Evolutionary conservation across 1,140 invertebrate genomes (phyloP), one percentile per base, ranked within the genome.

Genomic region (Bombyx mandarina): DNA sequence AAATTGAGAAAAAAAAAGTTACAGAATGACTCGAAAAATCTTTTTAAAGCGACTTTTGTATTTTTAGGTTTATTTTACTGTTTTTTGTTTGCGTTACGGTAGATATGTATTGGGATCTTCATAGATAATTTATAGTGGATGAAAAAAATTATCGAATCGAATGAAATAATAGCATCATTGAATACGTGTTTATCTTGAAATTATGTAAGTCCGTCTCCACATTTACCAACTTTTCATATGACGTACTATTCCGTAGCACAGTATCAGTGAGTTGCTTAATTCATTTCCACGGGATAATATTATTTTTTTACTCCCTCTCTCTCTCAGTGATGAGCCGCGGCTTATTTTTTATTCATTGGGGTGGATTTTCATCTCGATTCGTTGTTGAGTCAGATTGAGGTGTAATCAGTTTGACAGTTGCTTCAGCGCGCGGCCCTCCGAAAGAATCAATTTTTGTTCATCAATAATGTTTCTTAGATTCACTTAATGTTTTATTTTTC

Each of bases 251-350:
- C 72, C 54, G 62, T 58, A 58, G 57, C 75, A 57, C 64, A 70
- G 77, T 83, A 84, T 86, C 80, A 75, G 71, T 58, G 75, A 79
- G 78, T 72, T 77, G 75, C 80, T 86, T 86, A 86, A 86, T 86
- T 86, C 83, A 84, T 86, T 85, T 86, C 79, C 77, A 78, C 73
- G 65, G 82, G 83, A 87, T 87, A 85, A 87, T 87, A 87, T 87
- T 87, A 87, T 87, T 87, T 87, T 87, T 86, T 84, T 86, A 83
- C 83, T 80, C 79, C 80, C 80, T 68, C 69, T 58, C 73, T 56
- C 60, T 76, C 79, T 82, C 77, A 75, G 65, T 71, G 67, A 73
- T 75, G 74, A 80, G 75, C 71, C 77, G 69, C 63, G 64, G 70
- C 73, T 81, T 83, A 83, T 82, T 87, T 86, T 85, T 87, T 87